Conservation (phyloP, 2,797 vertebrate species). For the Moxostoma hubbsi region DNA sequence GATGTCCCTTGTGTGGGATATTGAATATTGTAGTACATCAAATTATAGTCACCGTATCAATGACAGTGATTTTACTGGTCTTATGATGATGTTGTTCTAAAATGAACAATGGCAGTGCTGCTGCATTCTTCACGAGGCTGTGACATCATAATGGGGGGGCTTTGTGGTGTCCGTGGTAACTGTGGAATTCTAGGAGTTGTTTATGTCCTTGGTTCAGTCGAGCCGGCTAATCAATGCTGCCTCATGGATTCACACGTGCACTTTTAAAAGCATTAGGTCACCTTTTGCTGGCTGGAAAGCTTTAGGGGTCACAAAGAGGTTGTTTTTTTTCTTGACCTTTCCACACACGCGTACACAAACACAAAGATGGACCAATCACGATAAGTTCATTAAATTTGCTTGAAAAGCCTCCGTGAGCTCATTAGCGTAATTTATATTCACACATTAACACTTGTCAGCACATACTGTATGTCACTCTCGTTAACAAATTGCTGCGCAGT, state of each 20-base stretch:
- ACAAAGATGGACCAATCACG: background rate
- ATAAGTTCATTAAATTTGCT: background rate
- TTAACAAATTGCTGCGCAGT: background rate
- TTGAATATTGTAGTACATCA: background rate
- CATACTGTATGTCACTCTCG: background rate
- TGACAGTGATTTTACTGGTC: background rate
- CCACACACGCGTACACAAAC: background rate
- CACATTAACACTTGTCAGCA: background rate
- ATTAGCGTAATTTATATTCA: background rate
- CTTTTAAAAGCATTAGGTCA: conserved; percentile 43
- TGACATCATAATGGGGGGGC: conserved; percentile 23
- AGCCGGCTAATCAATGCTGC: conserved; percentile 38
- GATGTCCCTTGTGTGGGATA: conserved; percentile 10
- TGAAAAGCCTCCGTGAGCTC: background rate
- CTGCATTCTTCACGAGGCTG: background rate
- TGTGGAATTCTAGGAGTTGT: conserved; percentile 10
- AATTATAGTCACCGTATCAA: background rate
- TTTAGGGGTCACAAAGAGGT: conserved; percentile 22
- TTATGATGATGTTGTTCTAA: conserved; percentile 23
- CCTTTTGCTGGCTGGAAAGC: conserved; percentile 12
- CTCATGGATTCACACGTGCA: conserved; percentile 29
- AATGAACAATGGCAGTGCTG: conserved; percentile 23
- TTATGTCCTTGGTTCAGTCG: conserved; percentile 27
- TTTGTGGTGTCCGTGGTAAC: conserved; percentile 6
- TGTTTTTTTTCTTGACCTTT: conserved; percentile 23